Percentiles rank a stretch among this genome's conserved stretches.
Evolutionary conservation across 30 jellyfish, hydroid and myxozoan species (phyloP).

Genomic region (Haliclystus octoradiatus): DNA sequence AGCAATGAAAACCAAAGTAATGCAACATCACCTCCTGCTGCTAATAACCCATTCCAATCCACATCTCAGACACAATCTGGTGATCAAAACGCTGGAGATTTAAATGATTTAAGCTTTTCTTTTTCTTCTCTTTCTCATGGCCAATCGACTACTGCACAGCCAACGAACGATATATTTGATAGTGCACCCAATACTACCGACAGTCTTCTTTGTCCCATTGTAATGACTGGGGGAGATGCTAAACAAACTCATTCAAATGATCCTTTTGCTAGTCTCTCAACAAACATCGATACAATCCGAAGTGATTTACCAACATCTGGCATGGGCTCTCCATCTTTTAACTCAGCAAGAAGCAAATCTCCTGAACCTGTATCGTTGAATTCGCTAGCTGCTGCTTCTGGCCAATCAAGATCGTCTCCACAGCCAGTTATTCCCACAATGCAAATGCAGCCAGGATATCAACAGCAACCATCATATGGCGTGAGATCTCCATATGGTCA

Average conservation of each 20-base stretch:
- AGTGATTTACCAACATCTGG: conserved; percentile 46
- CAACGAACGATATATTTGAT: background rate
- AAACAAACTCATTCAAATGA: conserved; percentile 3
- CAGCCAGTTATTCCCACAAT: conserved; percentile 4
- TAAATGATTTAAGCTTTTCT: conserved; percentile 2
- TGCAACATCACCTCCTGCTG: background rate
- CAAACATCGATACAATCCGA: conserved; percentile 32
- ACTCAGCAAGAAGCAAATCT: conserved; percentile 16
- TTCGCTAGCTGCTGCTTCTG: conserved; percentile 21
- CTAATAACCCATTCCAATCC: background rate
- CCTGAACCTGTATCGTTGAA: conserved; percentile 12
- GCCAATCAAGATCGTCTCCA: conserved; percentile 26
- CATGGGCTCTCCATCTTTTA: conserved; percentile 24
- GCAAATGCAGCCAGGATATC: conserved; percentile 8
- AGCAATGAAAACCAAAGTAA: background rate
- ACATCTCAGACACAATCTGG: background rate
- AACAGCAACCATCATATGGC: conserved; percentile 20
- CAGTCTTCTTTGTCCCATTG: conserved; percentile 14
- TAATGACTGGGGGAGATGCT: conserved; percentile 13
- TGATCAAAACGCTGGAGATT: background rate
- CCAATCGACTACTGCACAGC: background rate
- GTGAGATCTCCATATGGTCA: background rate
- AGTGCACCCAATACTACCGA: conserved; percentile 19
- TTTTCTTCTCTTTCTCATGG: background rate
- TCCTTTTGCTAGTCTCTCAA: conserved; percentile 46